Conservation (phyloP, 1,140 invertebrate genomes). For the Parasteatoda tepidariorum region DNA sequence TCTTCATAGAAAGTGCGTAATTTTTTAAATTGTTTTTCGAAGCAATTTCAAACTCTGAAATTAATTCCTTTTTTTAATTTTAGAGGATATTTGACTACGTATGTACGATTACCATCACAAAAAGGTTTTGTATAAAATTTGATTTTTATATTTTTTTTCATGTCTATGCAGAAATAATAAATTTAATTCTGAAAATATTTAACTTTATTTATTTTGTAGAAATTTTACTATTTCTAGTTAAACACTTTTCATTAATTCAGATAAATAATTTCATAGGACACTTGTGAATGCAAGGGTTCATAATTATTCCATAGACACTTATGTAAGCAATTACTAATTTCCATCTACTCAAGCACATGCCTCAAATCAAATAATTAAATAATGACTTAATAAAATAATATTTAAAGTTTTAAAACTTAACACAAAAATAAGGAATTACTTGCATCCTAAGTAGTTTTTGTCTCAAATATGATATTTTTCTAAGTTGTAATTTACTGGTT, state of each 20-base stretch:
- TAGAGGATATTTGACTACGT: constrained; percentile 32
- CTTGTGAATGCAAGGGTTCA: too few relatives aligned
- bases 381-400: too few relatives aligned
- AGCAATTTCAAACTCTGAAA: not conserved
- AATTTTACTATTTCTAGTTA: not conserved
- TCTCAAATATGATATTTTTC: too few relatives aligned
- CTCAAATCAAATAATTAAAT: too few relatives aligned
- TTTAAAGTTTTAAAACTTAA: too few relatives aligned
- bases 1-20: constrained; percentile 40
- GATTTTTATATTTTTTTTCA: not conserved
- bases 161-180: not conserved
- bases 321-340: too few relatives aligned
- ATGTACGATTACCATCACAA: constrained; percentile 36
- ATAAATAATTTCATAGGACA: not conserved
- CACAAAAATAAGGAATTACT: too few relatives aligned
- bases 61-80: constrained; percentile 1
- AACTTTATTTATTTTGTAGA: not conserved
- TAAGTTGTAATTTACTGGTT: too few relatives aligned
- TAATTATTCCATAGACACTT: too few relatives aligned
- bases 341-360: too few relatives aligned
- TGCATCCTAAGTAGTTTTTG: too few relatives aligned
- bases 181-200: not conserved
- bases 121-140: constrained; percentile 17
- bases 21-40: not conserved
- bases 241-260: not conserved